These are phyloP conservation scores for Sus cebifrons DNA, from an alignment of 2,797 vertebrate genomes.

Conservation along the genomic window DNA sequence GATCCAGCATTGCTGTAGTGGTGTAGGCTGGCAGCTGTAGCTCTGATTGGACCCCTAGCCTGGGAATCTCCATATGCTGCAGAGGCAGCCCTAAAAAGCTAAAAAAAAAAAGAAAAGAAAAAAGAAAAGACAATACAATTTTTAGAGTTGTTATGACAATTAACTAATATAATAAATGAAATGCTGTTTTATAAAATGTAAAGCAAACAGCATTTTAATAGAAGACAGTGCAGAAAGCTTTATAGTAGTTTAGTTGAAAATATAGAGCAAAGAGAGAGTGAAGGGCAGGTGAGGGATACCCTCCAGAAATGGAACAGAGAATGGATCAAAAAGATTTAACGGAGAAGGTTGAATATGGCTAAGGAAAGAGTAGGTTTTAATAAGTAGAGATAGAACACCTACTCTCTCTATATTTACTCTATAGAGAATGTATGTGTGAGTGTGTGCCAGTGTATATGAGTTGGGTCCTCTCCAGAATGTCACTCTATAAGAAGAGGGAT, in stretches of 20 bases:
- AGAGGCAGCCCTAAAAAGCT: no score
- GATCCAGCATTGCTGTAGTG: no score
- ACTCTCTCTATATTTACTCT: neutral
- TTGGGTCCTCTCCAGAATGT: neutral
- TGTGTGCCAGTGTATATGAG: neutral
- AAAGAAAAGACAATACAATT: neutral
- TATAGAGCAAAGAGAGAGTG: neutral
- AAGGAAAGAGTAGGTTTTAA: neutral
- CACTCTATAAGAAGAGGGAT: neutral
- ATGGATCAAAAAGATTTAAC: neutral
- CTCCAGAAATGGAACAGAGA: neutral
- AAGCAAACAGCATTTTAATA: conserved; percentile 54
- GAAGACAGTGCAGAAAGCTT: conserved; percentile 9
- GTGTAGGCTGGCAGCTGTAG: no score
- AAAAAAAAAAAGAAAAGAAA: neutral
- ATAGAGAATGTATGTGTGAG: neutral
- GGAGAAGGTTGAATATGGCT: neutral
- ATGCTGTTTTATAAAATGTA: neutral
- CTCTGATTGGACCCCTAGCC: no score
- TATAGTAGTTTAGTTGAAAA: conserved; percentile 35
- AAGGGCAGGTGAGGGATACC: neutral
- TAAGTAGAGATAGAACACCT: neutral
- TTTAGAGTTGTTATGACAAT: neutral
- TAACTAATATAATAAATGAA: conserved; percentile 47
- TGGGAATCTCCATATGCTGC: no score